Base-by-base conservation (phyloP, 1,140 invertebrate genomes). In the Drosophila elegans region DNA sequence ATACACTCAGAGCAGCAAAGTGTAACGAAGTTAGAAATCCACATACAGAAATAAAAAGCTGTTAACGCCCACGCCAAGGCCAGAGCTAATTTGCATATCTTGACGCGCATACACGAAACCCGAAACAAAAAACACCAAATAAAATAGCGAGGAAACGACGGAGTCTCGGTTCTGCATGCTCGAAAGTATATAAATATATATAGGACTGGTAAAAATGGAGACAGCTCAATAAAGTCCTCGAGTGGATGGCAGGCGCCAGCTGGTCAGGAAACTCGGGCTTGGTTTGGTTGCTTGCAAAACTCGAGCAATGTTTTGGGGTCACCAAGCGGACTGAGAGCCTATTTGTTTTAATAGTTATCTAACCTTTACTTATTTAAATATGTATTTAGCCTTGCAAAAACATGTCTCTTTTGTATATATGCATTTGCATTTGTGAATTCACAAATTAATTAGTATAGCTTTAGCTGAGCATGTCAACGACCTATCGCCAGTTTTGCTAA, bases 61-160 rank as follows among this genome's bases (percentile, higher is more conserved):
- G 89, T 89, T 89, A 88, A 89, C 84, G 85, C 84, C 84, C 85
- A 89, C 84, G 80, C 88, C 84, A 89, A 89, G 84, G 84, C 85
- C 84, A 68, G 53, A 84, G 78, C 78, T 84, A 89, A 89, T 89
- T 89, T 89, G 80, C 84, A 89, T 89, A 89, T 84, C 79, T 88
- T 79, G 52, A 72, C 66, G 53, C 64, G 44, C 51, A 71, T 69
- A 69, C 45, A 66, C 83, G 44, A 67, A 79, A 49, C 59, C 42
- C 49, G 12, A 78, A 52, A 69, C 56, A 59, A 60, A 42, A 57
- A 57, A 66, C 55, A 27, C 61, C 25, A 64, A 64, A 61, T 36
- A 62, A 66, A 59, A 66, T 21, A 16, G 13, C 27, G 27, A 68
- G 64, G 52, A 46, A 56, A 48, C 44, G 38, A 25, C 48, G 29